These are phyloP conservation scores for Fragum sueziense DNA, from an alignment of 2,888 invertebrate species.

Conservation along the genomic window DNA sequence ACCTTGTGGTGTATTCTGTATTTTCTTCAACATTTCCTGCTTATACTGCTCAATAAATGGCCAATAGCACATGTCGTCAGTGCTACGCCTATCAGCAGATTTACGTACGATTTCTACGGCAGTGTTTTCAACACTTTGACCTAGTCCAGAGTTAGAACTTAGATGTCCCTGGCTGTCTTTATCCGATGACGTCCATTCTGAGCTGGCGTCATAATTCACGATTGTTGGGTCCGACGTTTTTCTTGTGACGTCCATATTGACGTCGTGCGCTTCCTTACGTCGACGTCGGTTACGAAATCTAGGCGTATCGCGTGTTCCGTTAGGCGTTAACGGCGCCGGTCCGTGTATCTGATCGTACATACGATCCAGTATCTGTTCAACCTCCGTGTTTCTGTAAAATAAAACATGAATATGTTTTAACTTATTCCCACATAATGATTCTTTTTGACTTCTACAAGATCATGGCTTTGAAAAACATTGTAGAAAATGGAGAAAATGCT, in stretches of 20 bases:
- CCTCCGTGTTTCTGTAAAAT: constrained; percentile 25
- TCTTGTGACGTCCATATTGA: neutral
- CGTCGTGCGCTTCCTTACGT: constrained; percentile 16
- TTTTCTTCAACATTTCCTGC: constrained; percentile 32
- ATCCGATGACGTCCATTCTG: constrained; percentile 40
- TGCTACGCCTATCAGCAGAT: neutral
- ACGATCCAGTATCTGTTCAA: constrained; percentile 44
- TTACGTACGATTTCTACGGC: neutral
- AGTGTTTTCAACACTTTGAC: neutral
- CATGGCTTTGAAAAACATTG: too few species aligned
- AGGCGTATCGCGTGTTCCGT: constrained; percentile 54
- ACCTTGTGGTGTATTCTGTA: constrained; percentile 38
- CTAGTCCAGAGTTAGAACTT: constrained; percentile 21
- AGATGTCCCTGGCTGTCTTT: constrained; percentile 20
- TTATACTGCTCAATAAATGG: constrained; percentile 45
- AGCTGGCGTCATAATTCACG: constrained; percentile 48
- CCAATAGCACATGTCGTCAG: constrained; percentile 44
- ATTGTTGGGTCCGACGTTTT: neutral
- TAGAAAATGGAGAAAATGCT: too few species aligned
- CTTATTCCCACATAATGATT: too few species aligned
- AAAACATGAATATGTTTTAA: too few species aligned
- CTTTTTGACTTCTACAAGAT: too few species aligned
- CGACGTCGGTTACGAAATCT: constrained; percentile 51
- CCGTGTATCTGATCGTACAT: constrained; percentile 61
- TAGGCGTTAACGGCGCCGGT: constrained; percentile 47